Evolutionary conservation across 2,888 invertebrate species (phyloP), one percentile per base, ranked within the genome.

Genomic region (Eupithecia subfuscata): DNA sequence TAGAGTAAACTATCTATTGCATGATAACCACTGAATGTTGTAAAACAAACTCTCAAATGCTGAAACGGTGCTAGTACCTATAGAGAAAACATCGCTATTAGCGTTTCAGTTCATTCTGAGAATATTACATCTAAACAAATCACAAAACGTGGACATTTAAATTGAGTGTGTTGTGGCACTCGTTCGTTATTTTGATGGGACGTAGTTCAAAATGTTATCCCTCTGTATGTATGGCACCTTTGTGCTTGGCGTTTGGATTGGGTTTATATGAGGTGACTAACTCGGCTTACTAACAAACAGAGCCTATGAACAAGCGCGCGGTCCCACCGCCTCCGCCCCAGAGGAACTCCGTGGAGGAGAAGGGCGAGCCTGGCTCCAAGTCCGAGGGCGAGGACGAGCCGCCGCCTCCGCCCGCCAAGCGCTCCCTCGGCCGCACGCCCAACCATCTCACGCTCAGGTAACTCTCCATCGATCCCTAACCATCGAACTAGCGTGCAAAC

Each of bases 391-490:
- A 98, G 92, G 98, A 98, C 88, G 97, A 97, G 78, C 97, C 96
- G 89, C 97, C 96, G 85, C 96, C 92, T 89, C 96, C 96, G 85
- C 94, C 95, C 71, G 91, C 92, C 86, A 96, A 96, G 93, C 95
- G 95, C 93, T 96, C 97, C 85, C 95, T 98, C 90, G 98, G 98
- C 86, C 96, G 97, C 89, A 98, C 98, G 86, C 98, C 98, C 88
- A 98, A 98, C 96, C 98, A 98, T 95, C 96, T 98, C 92, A 98
- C 98, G 80, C 95, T 98, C 92, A 97, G 97, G 97, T 97, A 86
- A 63, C 71, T 34, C 18, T 64, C 34, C 16, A 64, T 60, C 60
- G 60, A 60, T 25, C 60, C 52, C 3, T 56, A 3, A 25, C n/a
- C 56, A 56, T 4, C 11, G 22, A 11, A 22, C 22, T 22, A 56